Conservation (phyloP, 2,113 vertebrate species). For the Eonycteris spelaea region DNA sequence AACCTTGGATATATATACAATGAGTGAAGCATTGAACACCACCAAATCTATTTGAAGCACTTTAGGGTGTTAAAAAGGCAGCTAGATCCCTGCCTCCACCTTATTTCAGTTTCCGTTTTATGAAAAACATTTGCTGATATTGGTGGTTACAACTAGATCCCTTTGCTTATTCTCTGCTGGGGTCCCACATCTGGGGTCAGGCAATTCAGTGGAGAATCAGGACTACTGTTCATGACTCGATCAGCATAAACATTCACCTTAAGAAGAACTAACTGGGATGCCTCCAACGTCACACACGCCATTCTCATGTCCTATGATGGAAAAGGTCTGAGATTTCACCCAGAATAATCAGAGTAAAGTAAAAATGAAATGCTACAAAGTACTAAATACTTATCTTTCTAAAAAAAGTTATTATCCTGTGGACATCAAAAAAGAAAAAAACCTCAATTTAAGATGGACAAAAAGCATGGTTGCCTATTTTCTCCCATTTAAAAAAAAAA, state of each 20-base stretch:
- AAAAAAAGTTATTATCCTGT: not conserved
- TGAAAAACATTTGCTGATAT: not conserved
- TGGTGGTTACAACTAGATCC: not conserved
- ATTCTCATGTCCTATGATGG: not conserved
- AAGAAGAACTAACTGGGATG: not conserved
- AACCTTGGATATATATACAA: not conserved
- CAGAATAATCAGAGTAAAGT: not conserved
- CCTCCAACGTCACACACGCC: not conserved
- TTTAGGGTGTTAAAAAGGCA: constrained; percentile 55
- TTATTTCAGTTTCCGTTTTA: not conserved
- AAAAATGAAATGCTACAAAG: not conserved
- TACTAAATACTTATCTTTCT: not conserved
- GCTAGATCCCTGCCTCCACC: not conserved
- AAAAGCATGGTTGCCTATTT: not conserved
- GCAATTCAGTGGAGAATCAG: not conserved
- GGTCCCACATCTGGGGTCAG: not conserved
- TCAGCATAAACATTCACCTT: not conserved
- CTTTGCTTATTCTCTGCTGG: not conserved
- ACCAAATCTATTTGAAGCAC: constrained; percentile 50
- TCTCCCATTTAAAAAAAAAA: not conserved
- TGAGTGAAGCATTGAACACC: constrained; percentile 54
- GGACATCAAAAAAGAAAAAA: not conserved
- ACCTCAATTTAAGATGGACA: not conserved
- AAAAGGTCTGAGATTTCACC: not conserved
- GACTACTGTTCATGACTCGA: not conserved